These are phyloP conservation scores for Stegophylla sp. DNA, from an alignment of 2,888 invertebrate species.

Conservation along the genomic window DNA sequence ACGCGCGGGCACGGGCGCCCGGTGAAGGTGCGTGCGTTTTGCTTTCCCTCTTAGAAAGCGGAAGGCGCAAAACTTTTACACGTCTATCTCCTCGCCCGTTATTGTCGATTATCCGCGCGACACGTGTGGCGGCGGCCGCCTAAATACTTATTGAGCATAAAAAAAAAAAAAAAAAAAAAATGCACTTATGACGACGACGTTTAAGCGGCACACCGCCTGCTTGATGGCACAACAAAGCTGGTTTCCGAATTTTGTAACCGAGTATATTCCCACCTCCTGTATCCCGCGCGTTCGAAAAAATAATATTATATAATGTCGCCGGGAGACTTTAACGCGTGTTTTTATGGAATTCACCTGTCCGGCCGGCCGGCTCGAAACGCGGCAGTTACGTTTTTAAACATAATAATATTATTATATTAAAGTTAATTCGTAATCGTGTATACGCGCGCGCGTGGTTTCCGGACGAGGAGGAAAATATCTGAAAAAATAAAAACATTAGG, in stretches of 20 bases:
- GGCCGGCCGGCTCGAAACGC: background rate
- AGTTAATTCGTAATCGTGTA: background rate
- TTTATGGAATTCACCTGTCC: background rate
- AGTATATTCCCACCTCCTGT: background rate
- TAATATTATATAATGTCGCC: background rate
- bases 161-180: background rate
- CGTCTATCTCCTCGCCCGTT: background rate
- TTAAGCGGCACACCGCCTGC: background rate
- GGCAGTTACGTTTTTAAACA: background rate
- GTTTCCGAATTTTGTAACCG: background rate
- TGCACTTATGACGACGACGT: background rate
- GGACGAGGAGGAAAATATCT: conserved; percentile 2
- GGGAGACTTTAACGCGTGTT: conserved; percentile 43
- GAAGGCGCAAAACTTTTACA: conserved; percentile 55
- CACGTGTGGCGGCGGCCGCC: background rate
- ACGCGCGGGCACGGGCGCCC: no score
- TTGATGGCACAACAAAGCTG: no score
- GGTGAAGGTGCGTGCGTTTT: conserved; percentile 49
- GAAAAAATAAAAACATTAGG: background rate
- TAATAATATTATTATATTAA: background rate
- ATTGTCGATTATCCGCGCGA: conserved; percentile 1
- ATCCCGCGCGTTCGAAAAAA: background rate
- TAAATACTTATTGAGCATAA: background rate
- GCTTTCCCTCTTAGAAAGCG: conserved; percentile 56
- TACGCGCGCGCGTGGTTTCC: background rate